Base-by-base conservation (phyloP, 2,113 vertebrate genomes). In the Paedocypris sp. region DNA sequence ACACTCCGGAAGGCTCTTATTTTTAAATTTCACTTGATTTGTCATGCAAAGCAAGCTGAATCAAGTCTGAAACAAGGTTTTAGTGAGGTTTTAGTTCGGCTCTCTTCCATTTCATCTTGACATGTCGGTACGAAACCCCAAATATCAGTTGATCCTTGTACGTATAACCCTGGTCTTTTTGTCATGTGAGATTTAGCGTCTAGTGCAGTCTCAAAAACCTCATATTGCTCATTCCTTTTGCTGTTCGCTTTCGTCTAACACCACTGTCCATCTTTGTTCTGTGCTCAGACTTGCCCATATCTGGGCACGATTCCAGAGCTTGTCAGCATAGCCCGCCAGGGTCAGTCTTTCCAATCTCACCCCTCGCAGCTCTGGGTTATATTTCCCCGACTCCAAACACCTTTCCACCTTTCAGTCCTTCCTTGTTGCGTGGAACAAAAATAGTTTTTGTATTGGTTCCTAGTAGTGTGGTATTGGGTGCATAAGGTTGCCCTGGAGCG, bases 371-470 rank as follows among this genome's bases (percentile, higher is more conserved):
- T 35, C 50, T 29, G 41, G 33, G 41, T 39, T 64, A 54, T 56
- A 64, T 54, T 28, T 35, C n/a, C 23, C 48, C 38, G 29, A 31
- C 45, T 57, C 33, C 18, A 29, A 47, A 28, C 42, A 20, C 51
- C 50, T 54, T 16, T 56, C 12, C 43, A 53, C 51, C 42, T 38
- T 29, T 58, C 39, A 43, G 41, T 36, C 23, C 29, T 22, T 28
- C 51, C 22, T 19, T 25, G 32, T 29, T 28, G 5, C 36, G 23
- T 43, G 12, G 9, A 33, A 35, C 33, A 31, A 18, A 56, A 58
- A 64, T 64, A 54, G 52, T 64, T 64, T 64, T 64, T 57, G 62
- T 57, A 57, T 64, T 64, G 47, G 51, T 48, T 64, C 46, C 52
- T 64, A 13, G 62, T 13, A 26, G 61, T 45, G 20, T 42, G 45